Conservation (phyloP, 2,888 invertebrate genomes). For the Cetonia aurata region DNA sequence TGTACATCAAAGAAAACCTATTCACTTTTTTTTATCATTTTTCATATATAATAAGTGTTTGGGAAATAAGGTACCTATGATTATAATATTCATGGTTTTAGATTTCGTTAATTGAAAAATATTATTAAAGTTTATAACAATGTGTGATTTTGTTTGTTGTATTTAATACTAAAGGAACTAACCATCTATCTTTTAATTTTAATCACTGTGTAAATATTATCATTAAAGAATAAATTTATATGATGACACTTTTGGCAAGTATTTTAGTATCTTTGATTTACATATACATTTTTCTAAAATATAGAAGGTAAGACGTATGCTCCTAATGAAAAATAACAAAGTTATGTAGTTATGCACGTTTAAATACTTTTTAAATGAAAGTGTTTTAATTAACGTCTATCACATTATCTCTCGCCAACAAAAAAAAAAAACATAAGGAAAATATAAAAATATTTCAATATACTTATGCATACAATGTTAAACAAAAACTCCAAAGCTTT, state of each 20-base stretch:
- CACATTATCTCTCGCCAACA: slow-evolving; percentile 39
- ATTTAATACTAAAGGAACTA: too few relatives aligned
- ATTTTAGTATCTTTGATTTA: slow-evolving; percentile 19
- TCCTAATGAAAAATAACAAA: slow-evolving; percentile 22
- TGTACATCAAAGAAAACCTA: slow-evolving; percentile 27
- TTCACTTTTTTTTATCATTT: background rate
- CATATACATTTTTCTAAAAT: slow-evolving; percentile 20
- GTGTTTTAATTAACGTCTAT: slow-evolving; percentile 38
- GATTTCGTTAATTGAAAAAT: background rate
- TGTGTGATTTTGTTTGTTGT: background rate
- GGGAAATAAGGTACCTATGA: background rate
- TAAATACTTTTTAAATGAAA: slow-evolving; percentile 32
- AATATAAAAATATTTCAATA: slow-evolving; percentile 44
- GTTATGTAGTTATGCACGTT: slow-evolving; percentile 34
- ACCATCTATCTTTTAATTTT: too few relatives aligned
- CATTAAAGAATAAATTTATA: background rate
- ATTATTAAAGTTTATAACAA: too few relatives aligned
- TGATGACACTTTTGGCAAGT: too few relatives aligned
- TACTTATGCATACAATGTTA: slow-evolving; percentile 40
- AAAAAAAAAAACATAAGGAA: slow-evolving; percentile 40
- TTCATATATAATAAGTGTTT: background rate
- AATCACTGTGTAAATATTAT: too few relatives aligned
- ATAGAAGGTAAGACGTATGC: slow-evolving; percentile 32
- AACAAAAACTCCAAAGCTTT: slow-evolving; percentile 36
- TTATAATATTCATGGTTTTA: background rate